Conservation (phyloP, 2,797 vertebrate genomes). For the Pangasius macronema region DNA sequence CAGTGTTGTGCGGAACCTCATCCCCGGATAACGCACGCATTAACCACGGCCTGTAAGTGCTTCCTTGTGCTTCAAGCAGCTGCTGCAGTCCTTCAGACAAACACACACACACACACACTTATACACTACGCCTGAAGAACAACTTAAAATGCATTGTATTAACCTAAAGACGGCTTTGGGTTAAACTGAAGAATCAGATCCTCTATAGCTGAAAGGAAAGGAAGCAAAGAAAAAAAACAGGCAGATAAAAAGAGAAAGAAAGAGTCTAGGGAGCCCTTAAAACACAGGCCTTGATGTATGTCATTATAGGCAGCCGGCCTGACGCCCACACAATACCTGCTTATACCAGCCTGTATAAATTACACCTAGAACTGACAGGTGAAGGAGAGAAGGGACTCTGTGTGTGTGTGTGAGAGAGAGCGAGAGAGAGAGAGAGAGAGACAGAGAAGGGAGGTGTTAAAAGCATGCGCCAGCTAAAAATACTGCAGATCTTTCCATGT, state of each 20-base stretch:
- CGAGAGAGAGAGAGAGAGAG: background rate
- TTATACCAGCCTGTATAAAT: constrained; percentile 48
- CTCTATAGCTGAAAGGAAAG: constrained; percentile 37
- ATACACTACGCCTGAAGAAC: background rate
- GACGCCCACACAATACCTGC: constrained; percentile 52
- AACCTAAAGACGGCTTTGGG: constrained; percentile 40
- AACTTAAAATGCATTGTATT: constrained; percentile 45
- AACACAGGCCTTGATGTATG: constrained; percentile 43
- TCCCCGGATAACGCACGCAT: constrained; percentile 43
- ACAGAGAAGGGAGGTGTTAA: constrained; percentile 31
- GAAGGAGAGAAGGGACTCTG: constrained; percentile 12
- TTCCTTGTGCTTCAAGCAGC: constrained; percentile 48
- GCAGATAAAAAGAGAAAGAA: constrained; percentile 40
- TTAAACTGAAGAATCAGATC: constrained; percentile 37
- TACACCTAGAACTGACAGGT: constrained; percentile 27
- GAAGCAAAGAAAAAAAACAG: constrained; percentile 28
- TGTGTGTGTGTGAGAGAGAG: constrained; percentile 26
- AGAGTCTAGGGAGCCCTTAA: constrained; percentile 38
- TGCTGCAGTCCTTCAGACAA: constrained; percentile 30
- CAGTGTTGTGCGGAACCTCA: constrained; percentile 39
- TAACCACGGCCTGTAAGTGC: constrained; percentile 50
- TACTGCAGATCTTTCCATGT: constrained; percentile 34
- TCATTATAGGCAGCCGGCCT: constrained; percentile 43
- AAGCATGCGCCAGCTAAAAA: constrained; percentile 40
- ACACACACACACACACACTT: constrained; percentile 4